These are phyloP conservation scores for Athene cunicularia DNA, from an alignment of 2,113 vertebrate genomes.

Conservation along the genomic window DNA sequence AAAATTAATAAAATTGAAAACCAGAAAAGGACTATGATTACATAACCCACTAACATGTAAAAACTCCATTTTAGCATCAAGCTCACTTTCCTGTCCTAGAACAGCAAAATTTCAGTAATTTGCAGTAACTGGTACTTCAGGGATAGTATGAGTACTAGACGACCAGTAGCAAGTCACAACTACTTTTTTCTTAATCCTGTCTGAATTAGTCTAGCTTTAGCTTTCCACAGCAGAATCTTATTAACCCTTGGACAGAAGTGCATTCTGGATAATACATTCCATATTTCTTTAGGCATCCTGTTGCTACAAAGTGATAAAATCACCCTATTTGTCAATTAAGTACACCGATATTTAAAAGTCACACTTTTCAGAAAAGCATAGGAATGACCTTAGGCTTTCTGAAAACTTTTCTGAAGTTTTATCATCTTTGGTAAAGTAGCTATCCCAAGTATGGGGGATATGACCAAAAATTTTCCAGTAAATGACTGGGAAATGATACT, in stretches of 20 bases:
- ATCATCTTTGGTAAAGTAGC: not conserved
- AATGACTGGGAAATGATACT: not conserved
- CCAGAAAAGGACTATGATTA: not conserved
- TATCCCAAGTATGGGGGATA: not conserved
- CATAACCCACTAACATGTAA: not conserved
- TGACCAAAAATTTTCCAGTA: not conserved
- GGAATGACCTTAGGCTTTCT: not conserved
- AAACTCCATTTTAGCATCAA: not conserved
- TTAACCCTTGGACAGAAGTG: not conserved
- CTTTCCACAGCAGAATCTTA: not conserved
- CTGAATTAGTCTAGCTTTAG: not conserved
- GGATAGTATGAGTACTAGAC: not conserved
- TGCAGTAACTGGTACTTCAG: not conserved
- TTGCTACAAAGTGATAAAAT: not conserved
- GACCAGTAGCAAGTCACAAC: not conserved
- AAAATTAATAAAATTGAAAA: not conserved
- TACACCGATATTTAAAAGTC: not conserved
- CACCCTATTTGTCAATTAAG: not conserved
- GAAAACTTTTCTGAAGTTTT: not conserved
- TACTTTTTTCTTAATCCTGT: not conserved
- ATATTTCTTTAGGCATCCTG: not conserved
- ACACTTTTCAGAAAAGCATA: not conserved
- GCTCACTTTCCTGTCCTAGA: not conserved
- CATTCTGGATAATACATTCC: not conserved
- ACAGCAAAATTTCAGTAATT: not conserved